phyloP scores from a whole-genome alignment of 2,113 vertebrate genomes.

The Myotis davidii region DNA sequence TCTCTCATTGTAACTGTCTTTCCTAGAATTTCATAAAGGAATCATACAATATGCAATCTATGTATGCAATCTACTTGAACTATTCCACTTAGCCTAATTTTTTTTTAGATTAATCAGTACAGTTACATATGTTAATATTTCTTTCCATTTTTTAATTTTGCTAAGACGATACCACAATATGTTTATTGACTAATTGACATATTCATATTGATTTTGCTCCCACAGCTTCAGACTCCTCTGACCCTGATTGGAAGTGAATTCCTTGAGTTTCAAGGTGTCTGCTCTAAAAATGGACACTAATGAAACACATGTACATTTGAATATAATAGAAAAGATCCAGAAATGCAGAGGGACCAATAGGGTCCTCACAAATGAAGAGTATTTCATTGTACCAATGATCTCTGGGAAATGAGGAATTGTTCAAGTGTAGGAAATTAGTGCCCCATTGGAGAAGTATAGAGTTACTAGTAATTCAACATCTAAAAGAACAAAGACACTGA shows the following conservation, averaged over 20 bases:
- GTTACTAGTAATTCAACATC: background rate
- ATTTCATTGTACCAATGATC: background rate
- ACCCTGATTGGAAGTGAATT: slow-evolving; percentile 1
- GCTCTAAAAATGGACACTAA: background rate
- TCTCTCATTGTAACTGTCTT: background rate
- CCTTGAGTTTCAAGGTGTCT: background rate
- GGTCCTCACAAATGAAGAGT: background rate
- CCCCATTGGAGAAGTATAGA: background rate
- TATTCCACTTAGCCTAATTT: background rate
- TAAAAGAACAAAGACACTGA: background rate
- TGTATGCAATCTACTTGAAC: background rate
- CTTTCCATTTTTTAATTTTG: background rate
- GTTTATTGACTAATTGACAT: background rate
- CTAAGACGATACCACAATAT: background rate
- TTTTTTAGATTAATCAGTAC: background rate
- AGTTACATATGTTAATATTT: background rate
- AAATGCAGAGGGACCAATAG: background rate
- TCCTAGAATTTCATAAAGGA: background rate
- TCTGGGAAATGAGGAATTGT: slow-evolving; percentile 23
- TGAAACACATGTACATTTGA: slow-evolving; percentile 31
- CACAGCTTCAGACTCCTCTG: background rate
- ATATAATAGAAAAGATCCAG: slow-evolving; percentile 7
- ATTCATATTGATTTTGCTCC: background rate
- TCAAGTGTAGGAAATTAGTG: background rate
- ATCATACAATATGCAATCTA: background rate